phyloP scores from a whole-genome alignment of 1,140 invertebrate species.

The Choristoneura fumiferana region DNA sequence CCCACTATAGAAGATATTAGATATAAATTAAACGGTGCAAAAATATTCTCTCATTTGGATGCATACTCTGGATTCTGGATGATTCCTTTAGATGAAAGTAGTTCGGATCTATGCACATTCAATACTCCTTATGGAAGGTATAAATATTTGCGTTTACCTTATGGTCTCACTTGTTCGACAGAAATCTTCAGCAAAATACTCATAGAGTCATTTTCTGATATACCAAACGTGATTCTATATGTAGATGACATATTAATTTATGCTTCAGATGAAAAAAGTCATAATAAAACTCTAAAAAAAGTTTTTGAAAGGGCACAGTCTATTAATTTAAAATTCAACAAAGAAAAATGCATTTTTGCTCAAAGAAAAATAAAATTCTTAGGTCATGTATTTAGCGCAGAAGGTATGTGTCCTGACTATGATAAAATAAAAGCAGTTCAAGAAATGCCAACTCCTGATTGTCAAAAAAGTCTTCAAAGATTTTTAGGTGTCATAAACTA shows the following conservation, averaged over 20 bases:
- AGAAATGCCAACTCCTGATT: neutral
- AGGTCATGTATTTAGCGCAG: neutral
- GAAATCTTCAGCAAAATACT: neutral
- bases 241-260: neutral
- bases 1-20: too few species aligned
- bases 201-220: neutral
- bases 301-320: too few species aligned
- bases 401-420: neutral
- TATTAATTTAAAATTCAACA: conserved; percentile 28
- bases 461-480: neutral
- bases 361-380: conserved; percentile 1
- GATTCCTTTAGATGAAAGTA: too few species aligned
- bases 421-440: neutral
- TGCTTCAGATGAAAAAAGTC: too few species aligned
- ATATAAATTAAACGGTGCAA: too few species aligned
- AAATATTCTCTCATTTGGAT: too few species aligned
- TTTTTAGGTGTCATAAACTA: conserved; percentile 1
- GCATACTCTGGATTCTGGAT: too few species aligned
- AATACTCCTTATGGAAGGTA: too few species aligned
- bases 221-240: neutral
- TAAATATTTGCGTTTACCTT: too few species aligned
- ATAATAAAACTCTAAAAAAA: neutral
- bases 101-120: neutral
- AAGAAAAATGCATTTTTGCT: conserved; percentile 24
- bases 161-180: neutral